A percentile compares a stretch with the other conserved stretches of the same genome.
Evolutionary conservation across 2,113 vertebrate species (phyloP).

Genomic region (Paratilapia polleni): DNA sequence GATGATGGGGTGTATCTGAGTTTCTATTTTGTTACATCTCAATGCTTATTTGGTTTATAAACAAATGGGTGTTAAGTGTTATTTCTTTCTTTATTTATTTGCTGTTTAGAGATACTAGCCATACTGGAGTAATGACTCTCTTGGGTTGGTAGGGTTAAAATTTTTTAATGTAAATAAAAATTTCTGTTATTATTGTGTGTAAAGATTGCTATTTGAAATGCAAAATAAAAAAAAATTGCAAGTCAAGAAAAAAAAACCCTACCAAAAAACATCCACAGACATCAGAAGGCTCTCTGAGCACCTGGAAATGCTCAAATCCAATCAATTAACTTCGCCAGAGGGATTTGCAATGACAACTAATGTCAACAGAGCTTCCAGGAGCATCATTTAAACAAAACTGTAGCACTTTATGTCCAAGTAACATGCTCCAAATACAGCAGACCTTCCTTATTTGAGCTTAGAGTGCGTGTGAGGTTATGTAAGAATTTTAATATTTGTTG

Average conservation of each 20-base stretch:
- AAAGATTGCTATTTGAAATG: rapidly evolving
- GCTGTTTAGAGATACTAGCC: not conserved
- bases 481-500: not conserved
- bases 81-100: too few species aligned
- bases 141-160: not conserved
- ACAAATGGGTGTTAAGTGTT: not conserved
- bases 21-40: not conserved
- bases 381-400: conserved; percentile 21
- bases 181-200: not conserved
- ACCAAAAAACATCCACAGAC: not conserved
- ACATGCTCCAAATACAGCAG: not conserved
- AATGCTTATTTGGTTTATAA: not conserved
- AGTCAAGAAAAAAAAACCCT: not conserved
- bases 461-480: rapidly evolving
- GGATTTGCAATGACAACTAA: conserved; percentile 46
- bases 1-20: rapidly evolving
- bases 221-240: not conserved
- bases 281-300: not conserved
- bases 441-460: not conserved
- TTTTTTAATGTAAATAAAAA: not conserved
- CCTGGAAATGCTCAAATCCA: conserved; percentile 46
- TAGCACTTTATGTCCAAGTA: not conserved
- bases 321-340: conserved; percentile 52
- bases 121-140: not conserved
- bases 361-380: conserved; percentile 7